Evolutionary conservation across 2,888 invertebrate genomes (phyloP), one percentile per base, ranked within the genome.

Genomic region (Auanema freiburgensis): DNA sequence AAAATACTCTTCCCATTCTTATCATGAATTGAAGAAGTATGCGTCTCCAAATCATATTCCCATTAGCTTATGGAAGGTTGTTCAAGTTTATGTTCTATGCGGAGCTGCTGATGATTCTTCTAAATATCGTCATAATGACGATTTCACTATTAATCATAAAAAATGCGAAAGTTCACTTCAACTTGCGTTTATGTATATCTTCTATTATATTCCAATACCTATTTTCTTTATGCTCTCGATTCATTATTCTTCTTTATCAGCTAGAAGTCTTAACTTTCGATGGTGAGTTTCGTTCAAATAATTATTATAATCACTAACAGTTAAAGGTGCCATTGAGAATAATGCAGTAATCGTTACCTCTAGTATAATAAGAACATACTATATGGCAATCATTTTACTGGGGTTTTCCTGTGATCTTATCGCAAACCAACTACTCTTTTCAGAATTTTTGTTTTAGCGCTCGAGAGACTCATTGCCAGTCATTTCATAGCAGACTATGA

Each of bases 401-500:
- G 59, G 59, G 59, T 59, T 23, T 52, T n/a, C 16, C 41, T 54
- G 23, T 54, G 43, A 11, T 10, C 14, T 40, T 14, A 23, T 23
- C n/a, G n/a, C n/a, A n/a, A n/a, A n/a, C n/a, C n/a, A n/a, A n/a
- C n/a, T n/a, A n/a, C n/a, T n/a, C n/a, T 40, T 59, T 53, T 52
- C 43, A 59, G 59, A 18, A 43, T 59, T 23, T 40, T 25, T 2
- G 42, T 18, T 4, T 21, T 59, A 14, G 51, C 43, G 25, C 18
- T 43, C 2, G 59, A 59, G 16, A 51, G 59, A 16, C 42, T 51
- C 1, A 43, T 50, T 12, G 59, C 59, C n/a, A 52, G 43, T 1
- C 43, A 52, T 42, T 59, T 41, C 52, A 52, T 59, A 2, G n/a
- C 23, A 8, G 59, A 59, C 24, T 59, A 59, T 18, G 59, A 59